Evolutionary conservation across 2,888 invertebrate species (phyloP).

Genomic region (Phaonia tiefii): DNA sequence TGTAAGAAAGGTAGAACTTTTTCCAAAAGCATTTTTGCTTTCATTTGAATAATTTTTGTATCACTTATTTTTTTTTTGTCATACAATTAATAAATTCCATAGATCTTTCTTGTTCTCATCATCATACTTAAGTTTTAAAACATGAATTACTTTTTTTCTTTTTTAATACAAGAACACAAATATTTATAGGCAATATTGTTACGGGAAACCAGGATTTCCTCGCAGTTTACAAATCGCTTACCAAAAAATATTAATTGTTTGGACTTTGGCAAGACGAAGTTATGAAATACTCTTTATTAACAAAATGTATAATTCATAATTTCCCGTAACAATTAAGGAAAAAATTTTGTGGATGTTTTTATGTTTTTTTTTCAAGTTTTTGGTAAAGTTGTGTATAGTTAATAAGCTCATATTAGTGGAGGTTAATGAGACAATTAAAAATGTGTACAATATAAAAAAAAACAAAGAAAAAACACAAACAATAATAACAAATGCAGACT

Average conservation of each 20-base stretch:
- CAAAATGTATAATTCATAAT: neutral
- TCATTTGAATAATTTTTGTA: constrained; percentile 8
- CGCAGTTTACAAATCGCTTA: no score
- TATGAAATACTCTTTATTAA: neutral
- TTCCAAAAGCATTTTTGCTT: constrained; percentile 41
- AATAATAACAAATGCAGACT: constrained; percentile 27
- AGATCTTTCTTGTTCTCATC: constrained; percentile 46
- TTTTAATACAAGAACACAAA: neutral
- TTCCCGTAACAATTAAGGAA: neutral
- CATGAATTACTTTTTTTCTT: no score
- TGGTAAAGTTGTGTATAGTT: constrained; percentile 48
- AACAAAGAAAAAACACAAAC: no score
- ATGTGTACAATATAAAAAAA: no score
- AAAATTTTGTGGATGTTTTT: constrained; percentile 17
- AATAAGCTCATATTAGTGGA: constrained; percentile 65
- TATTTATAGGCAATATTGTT: neutral
- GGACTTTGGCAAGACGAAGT: no score
- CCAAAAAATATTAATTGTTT: no score
- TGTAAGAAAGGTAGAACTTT: neutral
- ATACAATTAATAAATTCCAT: constrained; percentile 67
- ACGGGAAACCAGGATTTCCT: no score
- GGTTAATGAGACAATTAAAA: constrained; percentile 33
- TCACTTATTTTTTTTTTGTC: constrained; percentile 37
- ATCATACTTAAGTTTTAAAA: constrained; percentile 51
- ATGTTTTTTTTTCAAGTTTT: constrained; percentile 5